Percentiles rank a stretch among this genome's conserved stretches.
These are phyloP conservation scores for Mimachlamys varia DNA, from an alignment of 2,888 invertebrate genomes.

Conservation along the genomic window DNA sequence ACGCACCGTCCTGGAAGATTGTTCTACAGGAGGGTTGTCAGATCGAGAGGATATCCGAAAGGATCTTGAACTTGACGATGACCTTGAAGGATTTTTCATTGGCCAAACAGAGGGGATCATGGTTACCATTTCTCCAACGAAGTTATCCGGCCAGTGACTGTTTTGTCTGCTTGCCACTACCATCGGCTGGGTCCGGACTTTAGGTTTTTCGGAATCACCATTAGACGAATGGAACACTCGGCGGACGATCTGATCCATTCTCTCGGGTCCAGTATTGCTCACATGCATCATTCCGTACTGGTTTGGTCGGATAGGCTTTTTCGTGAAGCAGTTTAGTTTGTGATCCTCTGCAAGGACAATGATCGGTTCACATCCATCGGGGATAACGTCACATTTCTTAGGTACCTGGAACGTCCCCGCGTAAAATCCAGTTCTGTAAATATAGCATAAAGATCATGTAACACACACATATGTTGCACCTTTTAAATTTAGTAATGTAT, in stretches of 20 bases:
- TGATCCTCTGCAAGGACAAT: background rate
- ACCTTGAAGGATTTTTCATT: background rate
- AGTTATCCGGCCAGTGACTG: background rate
- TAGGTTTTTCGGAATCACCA: background rate
- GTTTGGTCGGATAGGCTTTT: background rate
- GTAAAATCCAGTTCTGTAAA: slow-evolving; percentile 29
- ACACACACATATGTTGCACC: too few relatives aligned
- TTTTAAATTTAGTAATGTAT: too few relatives aligned
- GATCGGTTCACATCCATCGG: background rate
- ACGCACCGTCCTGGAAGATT: background rate
- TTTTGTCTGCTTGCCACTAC: background rate
- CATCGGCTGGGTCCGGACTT: background rate
- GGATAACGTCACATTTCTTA: background rate
- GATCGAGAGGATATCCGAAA: background rate
- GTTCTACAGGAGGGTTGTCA: background rate
- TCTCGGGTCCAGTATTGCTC: background rate
- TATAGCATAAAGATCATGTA: too few relatives aligned
- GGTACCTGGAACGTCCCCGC: slow-evolving; percentile 8
- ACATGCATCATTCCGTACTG: slow-evolving; percentile 3
- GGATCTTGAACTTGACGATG: background rate
- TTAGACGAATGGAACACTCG: background rate
- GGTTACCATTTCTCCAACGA: background rate
- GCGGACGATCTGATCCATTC: background rate
- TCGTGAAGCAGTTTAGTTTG: background rate
- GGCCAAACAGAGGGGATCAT: background rate